Conservation (phyloP, 2,888 invertebrate species). For the Eremobia ochroleuca region DNA sequence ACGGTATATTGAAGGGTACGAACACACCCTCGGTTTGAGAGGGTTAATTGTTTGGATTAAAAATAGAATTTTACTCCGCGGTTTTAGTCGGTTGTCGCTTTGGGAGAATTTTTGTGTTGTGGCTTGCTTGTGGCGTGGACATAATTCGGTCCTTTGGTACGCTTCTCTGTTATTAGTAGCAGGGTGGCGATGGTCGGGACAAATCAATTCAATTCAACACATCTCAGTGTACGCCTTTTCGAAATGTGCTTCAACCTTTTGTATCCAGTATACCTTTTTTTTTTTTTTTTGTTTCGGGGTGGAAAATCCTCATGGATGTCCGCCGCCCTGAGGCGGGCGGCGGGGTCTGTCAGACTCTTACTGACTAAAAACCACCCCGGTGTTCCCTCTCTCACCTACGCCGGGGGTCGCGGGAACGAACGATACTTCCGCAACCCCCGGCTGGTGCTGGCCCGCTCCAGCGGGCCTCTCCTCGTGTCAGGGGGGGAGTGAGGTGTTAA, state of each 20-base stretch:
- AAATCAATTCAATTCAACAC: slow-evolving; percentile 19
- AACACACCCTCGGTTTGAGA: slow-evolving; percentile 67
- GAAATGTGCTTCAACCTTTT: not conserved
- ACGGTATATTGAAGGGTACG: slow-evolving; percentile 63
- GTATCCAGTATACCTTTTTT: not conserved
- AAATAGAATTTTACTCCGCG: slow-evolving; percentile 63
- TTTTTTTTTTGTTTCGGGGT: too few species aligned
- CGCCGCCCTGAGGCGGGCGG: too few species aligned
- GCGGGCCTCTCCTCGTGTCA: too few species aligned
- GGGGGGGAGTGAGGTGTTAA: too few species aligned
- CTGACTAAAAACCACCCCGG: too few species aligned
- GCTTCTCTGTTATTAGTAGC: not conserved
- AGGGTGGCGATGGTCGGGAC: not conserved
- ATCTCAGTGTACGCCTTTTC: not conserved
- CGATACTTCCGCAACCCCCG: too few species aligned
- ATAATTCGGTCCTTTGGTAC: not conserved
- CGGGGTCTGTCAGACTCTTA: too few species aligned
- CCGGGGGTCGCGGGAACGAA: too few species aligned
- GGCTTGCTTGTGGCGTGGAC: slow-evolving; percentile 7
- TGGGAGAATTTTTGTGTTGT: slow-evolving; percentile 42
- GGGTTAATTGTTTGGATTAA: slow-evolving; percentile 72
- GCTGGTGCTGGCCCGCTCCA: too few species aligned
- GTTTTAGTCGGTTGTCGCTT: slow-evolving; percentile 30
- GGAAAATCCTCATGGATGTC: too few species aligned
- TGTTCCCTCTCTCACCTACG: too few species aligned